These are phyloP conservation scores for Pseudococcus jackbeardsleyi DNA, from an alignment of 2,888 invertebrate species.

Conservation along the genomic window DNA sequence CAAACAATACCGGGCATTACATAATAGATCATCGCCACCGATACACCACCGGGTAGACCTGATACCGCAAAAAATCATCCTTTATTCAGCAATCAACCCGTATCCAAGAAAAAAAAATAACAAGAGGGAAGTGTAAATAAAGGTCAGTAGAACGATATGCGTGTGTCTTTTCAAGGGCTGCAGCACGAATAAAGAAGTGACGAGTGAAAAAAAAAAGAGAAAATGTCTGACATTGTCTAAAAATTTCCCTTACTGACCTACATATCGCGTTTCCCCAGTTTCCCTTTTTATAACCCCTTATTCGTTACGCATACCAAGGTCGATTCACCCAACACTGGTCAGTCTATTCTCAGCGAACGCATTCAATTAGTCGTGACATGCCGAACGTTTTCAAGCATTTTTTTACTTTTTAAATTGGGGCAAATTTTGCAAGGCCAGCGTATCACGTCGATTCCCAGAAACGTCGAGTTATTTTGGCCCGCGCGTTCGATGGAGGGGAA, in stretches of 20 bases:
- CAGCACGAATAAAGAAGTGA: not conserved
- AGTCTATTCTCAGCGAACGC: not conserved
- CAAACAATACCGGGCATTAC: not conserved
- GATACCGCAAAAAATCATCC: slow-evolving; percentile 32
- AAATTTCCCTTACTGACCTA: slow-evolving; percentile 55
- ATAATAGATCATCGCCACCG: not conserved
- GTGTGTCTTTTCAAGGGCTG: slow-evolving; percentile 32
- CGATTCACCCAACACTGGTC: not conserved
- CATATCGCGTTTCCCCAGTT: not conserved
- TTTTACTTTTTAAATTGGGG: not conserved
- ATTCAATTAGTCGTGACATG: slow-evolving; percentile 15
- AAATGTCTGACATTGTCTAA: slow-evolving; percentile 39
- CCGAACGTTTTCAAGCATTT: not conserved
- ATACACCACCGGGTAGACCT: not conserved
- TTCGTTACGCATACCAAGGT: slow-evolving; percentile 16
- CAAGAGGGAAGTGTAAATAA: slow-evolving; percentile 43
- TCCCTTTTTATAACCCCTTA: slow-evolving; percentile 60
- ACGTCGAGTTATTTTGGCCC: not conserved
- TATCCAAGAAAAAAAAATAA: not conserved
- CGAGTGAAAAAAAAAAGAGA: not conserved
- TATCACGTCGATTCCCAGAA: not conserved
- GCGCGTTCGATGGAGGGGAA: not conserved
- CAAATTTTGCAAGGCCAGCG: not conserved
- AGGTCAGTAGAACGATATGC: slow-evolving; percentile 54
- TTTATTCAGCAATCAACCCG: slow-evolving; percentile 3